Base-by-base conservation (phyloP, 2,797 vertebrate genomes). In the Antrozous pallidus region DNA sequence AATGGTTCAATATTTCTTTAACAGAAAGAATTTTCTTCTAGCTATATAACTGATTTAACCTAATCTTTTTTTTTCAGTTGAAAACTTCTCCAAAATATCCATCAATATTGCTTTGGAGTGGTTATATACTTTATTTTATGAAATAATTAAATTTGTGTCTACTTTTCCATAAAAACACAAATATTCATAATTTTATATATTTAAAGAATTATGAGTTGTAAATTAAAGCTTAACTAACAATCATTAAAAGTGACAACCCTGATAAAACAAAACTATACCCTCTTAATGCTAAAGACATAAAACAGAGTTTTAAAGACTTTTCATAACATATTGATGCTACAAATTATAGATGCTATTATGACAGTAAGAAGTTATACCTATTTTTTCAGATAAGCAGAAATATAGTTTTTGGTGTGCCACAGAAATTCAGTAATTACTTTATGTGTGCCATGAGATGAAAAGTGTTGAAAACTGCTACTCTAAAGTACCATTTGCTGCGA, bases 61-160 rank as follows among this genome's bases (percentile, higher is more conserved):
- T 75, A 26, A 67, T 26, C 5, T 40, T 42, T 7, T 61, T 26
- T 61, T 81, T 86, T 47, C 24, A 42, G 56, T 24, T 51, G 28
- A 56, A 51, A 54, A 80, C 81, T 77, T 90, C 4, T 69, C 86
- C 18, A 28, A 77, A 82, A 17, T 33, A 51, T 40, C 18, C 51
- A 47, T 13, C 5, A 49, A 1, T 18, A 18, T 90, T 47, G 18
- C 56, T 85, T 94, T 94, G 11, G 26, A 65, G 40, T 88, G 11
- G 47, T 70, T 71, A 47, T 10, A 14, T 47, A 40, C 2, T 51
- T 87, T 51, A 42, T 91, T 31, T 28, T 5, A n/a, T 80, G 42
- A 92, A 96, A 83, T 67, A 91, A 79, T 78, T 75, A 91, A 78
- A 89, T 70, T 12, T 31, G 16, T 63, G 20, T 86, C 1, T 90